Conservation (phyloP, 2,797 vertebrate genomes). For the Alosa sapidissima region DNA sequence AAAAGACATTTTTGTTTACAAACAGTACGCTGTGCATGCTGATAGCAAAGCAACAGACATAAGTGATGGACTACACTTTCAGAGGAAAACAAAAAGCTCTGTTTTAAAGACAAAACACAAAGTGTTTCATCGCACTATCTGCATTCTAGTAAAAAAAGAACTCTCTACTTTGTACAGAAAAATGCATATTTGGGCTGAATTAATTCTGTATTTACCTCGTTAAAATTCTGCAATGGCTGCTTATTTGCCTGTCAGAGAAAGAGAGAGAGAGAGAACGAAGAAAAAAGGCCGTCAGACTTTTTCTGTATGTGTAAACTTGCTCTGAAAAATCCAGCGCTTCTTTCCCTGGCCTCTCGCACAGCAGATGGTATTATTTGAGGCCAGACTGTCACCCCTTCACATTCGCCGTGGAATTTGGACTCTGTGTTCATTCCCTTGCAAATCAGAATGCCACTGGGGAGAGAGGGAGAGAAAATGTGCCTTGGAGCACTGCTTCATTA, state of each 20-base stretch:
- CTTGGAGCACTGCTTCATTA: not conserved
- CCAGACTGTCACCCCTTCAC: slow-evolving; percentile 27
- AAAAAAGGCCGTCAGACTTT: slow-evolving; percentile 9
- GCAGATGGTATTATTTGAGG: slow-evolving; percentile 31
- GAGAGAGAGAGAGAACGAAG: not conserved
- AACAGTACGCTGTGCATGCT: not conserved
- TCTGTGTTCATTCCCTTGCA: not conserved
- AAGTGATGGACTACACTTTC: not conserved
- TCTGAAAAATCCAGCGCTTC: not conserved
- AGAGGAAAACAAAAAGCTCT: not conserved
- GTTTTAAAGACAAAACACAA: not conserved
- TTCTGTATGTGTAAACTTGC: slow-evolving; percentile 4
- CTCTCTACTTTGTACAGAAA: not conserved
- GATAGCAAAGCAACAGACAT: not conserved
- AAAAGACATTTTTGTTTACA: not conserved
- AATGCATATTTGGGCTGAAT: not conserved
- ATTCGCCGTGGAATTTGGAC: not conserved
- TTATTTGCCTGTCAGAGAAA: not conserved
- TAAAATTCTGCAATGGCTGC: not conserved
- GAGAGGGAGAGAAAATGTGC: not conserved
- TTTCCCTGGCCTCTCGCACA: not conserved
- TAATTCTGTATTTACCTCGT: not conserved
- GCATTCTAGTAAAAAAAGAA: not conserved
- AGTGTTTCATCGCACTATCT: not conserved
- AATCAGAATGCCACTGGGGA: not conserved